Evolutionary conservation across 2,888 invertebrate species (phyloP).

Genomic region (Spodoptera picta): DNA sequence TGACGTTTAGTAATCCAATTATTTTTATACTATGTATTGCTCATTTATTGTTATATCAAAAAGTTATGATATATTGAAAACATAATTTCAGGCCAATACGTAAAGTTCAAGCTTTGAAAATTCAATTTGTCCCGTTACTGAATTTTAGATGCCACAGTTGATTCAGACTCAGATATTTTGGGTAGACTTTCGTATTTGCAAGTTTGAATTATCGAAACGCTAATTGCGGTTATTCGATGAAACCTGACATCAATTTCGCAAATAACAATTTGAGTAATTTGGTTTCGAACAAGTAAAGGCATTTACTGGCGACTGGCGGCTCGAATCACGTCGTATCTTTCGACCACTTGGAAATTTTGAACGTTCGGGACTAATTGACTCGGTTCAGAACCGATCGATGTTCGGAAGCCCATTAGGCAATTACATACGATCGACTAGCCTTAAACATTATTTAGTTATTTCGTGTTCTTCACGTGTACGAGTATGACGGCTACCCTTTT

Average conservation of each 20-base stretch:
- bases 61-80: slow-evolving; percentile 23
- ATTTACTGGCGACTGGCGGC: slow-evolving; percentile 38
- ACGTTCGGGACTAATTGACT: slow-evolving; percentile 53
- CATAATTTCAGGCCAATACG: slow-evolving; percentile 16
- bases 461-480: slow-evolving; percentile 10
- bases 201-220: slow-evolving; percentile 62
- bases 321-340: slow-evolving; percentile 52
- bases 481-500: slow-evolving; percentile 10
- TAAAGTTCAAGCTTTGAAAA: slow-evolving; percentile 35
- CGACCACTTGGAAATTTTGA: slow-evolving; percentile 50
- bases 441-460: slow-evolving; percentile 32
- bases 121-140: slow-evolving; percentile 31
- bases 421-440: slow-evolving; percentile 42
- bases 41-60: not conserved
- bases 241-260: slow-evolving; percentile 68
- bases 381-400: slow-evolving; percentile 42
- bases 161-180: slow-evolving; percentile 44
- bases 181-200: slow-evolving; percentile 58
- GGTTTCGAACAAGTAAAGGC: slow-evolving; percentile 52
- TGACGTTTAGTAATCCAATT: slow-evolving; percentile 25
- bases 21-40: slow-evolving; percentile 10
- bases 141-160: slow-evolving; percentile 41
- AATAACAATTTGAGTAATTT: slow-evolving; percentile 73
- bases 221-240: slow-evolving; percentile 66
- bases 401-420: slow-evolving; percentile 51